phyloP scores from a whole-genome alignment of 2,797 vertebrate species.

The Peromyscus attwateri region DNA sequence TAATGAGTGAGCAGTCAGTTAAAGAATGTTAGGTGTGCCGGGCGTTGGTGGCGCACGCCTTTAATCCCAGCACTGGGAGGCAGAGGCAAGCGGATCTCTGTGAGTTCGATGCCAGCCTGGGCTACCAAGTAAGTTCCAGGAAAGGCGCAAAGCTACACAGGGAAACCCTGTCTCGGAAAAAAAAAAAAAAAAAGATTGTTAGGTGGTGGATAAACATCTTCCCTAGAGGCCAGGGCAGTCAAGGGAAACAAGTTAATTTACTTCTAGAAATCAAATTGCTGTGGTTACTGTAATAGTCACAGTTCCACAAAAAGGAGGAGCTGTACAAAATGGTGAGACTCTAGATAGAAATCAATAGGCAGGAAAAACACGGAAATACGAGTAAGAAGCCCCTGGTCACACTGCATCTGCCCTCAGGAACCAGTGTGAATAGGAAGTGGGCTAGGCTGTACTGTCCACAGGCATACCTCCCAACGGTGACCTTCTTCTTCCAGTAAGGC shows the following conservation, averaged over 20 bases:
- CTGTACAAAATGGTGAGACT: background rate
- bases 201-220: background rate
- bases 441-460: background rate
- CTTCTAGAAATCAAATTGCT: background rate
- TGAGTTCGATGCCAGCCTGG: too few relatives aligned
- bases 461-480: background rate
- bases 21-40: background rate
- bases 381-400: background rate
- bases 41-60: too few relatives aligned
- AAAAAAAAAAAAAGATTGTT: background rate
- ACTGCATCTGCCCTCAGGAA: background rate
- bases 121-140: too few relatives aligned
- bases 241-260: background rate
- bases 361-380: background rate
- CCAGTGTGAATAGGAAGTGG: background rate
- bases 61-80: too few relatives aligned
- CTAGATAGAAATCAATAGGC: background rate
- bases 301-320: background rate
- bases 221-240: background rate
- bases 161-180: too few relatives aligned
- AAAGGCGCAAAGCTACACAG: too few relatives aligned
- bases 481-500: background rate
- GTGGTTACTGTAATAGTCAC: background rate
- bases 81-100: too few relatives aligned
- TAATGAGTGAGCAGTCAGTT: background rate